Conservation (phyloP, 2,888 invertebrate species). For the Eurois occulta region DNA sequence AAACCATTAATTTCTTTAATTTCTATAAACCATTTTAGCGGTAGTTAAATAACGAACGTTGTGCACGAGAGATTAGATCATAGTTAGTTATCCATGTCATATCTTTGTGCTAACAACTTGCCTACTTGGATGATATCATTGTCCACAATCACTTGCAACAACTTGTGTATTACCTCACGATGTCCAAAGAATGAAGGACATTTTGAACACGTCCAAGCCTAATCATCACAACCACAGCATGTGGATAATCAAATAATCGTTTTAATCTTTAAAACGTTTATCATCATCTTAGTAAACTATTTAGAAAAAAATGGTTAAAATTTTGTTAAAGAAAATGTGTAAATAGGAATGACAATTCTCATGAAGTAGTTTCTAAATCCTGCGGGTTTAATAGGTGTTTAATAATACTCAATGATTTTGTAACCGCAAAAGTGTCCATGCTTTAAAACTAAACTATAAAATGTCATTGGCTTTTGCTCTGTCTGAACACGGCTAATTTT, state of each 20-base stretch:
- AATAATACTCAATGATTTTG: conserved; percentile 77
- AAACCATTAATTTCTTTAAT: conserved; percentile 67
- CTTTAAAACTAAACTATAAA: conserved; percentile 79
- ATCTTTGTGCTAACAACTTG: conserved; percentile 70
- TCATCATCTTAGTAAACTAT: background rate
- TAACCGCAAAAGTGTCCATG: conserved; percentile 73
- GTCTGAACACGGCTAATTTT: conserved; percentile 49
- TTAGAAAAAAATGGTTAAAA: background rate
- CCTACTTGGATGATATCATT: conserved; percentile 60
- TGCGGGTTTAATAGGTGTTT: conserved; percentile 73
- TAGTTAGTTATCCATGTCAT: conserved; percentile 66
- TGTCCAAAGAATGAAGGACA: conserved; percentile 51
- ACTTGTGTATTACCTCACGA: conserved; percentile 40
- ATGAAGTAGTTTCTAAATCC: conserved; percentile 39
- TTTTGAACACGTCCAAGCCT: conserved; percentile 45
- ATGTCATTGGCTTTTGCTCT: conserved; percentile 60
- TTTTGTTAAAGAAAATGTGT: conserved; percentile 52
- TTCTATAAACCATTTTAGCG: conserved; percentile 65
- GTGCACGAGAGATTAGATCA: conserved; percentile 71
- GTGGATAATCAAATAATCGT: conserved; percentile 53
- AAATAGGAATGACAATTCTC: conserved; percentile 68
- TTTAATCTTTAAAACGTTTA: conserved; percentile 15
- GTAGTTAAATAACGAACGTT: conserved; percentile 65
- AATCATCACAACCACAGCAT: conserved; percentile 57
- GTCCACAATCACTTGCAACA: conserved; percentile 53